A percentile compares a stretch with the other conserved stretches of the same genome.
phyloP scores from a whole-genome alignment of 2,888 invertebrate species.

The Emmelina monodactyla region DNA sequence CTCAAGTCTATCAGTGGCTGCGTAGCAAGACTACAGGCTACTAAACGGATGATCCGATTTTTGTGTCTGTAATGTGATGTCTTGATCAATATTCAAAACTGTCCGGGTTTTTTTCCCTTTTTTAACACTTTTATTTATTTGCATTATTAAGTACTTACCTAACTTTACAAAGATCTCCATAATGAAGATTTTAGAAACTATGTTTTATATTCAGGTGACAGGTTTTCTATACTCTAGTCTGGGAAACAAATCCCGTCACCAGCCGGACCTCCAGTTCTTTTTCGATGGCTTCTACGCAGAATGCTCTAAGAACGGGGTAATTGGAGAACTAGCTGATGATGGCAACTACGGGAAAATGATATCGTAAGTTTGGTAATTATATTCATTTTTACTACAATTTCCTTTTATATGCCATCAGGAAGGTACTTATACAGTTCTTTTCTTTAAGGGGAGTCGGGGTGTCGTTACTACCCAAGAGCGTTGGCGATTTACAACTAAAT shows the following conservation, averaged over 20 bases:
- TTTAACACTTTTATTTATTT: no score
- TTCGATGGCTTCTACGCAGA: conserved; percentile 71
- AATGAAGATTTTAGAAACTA: no score
- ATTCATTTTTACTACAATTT: no score
- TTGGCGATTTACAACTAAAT: conserved; percentile 32
- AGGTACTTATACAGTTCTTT: background rate
- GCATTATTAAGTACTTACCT: no score
- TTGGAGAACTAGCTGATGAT: conserved; percentile 34
- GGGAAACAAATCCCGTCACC: conserved; percentile 48
- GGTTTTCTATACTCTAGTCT: conserved; percentile 68
- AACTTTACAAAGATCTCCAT: no score
- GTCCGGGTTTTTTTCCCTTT: no score
- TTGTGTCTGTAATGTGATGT: no score
- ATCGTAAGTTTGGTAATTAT: conserved; percentile 23
- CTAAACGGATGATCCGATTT: no score
- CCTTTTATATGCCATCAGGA: no score
- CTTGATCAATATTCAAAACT: no score
- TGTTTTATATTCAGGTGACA: conserved; percentile 34
- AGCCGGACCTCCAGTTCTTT: conserved; percentile 73
- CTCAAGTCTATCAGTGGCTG: no score
- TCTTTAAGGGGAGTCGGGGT: conserved; percentile 33
- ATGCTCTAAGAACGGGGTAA: conserved; percentile 35
- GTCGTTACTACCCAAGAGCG: conserved; percentile 30
- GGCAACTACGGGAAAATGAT: conserved; percentile 27
- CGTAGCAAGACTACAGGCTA: no score